Percentiles rank a stretch among this genome's conserved stretches.
These are phyloP conservation scores for Pegoplata infirma DNA, from an alignment of 2,888 invertebrate species.

Conservation along the genomic window DNA sequence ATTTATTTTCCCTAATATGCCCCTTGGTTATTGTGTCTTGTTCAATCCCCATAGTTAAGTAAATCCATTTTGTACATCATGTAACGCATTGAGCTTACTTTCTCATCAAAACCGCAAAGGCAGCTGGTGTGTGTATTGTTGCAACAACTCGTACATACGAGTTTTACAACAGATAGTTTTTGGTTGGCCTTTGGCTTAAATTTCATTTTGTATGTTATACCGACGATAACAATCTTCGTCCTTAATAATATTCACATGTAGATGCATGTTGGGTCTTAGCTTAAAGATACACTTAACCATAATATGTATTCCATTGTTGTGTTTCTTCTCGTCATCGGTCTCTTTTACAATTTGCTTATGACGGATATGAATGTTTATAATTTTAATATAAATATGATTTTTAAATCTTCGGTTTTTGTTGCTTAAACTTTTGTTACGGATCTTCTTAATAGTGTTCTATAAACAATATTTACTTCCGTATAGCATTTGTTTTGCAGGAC, in stretches of 20 bases:
- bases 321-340: slow-evolving; percentile 18
- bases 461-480: not conserved
- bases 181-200: slow-evolving; percentile 19
- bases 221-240: not conserved
- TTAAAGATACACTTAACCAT: slow-evolving; percentile 21
- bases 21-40: no score
- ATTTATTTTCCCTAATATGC: no score
- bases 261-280: not conserved
- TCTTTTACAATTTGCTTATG: slow-evolving; percentile 30
- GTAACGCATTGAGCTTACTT: slow-evolving; percentile 33
- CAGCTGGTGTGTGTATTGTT: slow-evolving; percentile 34
- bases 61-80: not conserved
- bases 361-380: slow-evolving; percentile 46
- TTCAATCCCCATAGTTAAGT: not conserved
- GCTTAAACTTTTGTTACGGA: slow-evolving; percentile 20
- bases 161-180: not conserved
- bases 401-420: slow-evolving; percentile 33
- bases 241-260: not conserved
- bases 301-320: not conserved
- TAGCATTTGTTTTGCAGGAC: slow-evolving; percentile 2
- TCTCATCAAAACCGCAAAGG: slow-evolving; percentile 31
- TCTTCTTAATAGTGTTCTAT: not conserved
- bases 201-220: slow-evolving; percentile 13
- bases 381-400: slow-evolving; percentile 48
- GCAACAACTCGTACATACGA: not conserved